Base-by-base conservation (phyloP, 2,888 invertebrate genomes). In the Strigamia maritima region DNA sequence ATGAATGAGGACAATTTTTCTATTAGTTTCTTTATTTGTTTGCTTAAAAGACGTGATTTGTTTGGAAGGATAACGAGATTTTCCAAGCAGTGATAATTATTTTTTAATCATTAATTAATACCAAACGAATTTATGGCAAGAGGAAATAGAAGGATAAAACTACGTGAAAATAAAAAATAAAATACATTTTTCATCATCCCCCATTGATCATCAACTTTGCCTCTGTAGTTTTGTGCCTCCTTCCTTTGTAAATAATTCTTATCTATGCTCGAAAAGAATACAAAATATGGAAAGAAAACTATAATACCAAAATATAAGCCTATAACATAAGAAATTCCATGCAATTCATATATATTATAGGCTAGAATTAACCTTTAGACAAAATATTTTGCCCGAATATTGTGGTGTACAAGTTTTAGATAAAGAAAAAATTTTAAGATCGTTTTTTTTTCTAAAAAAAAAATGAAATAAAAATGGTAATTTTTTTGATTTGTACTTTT, bases 81-180 rank as follows among this genome's bases (percentile, higher is more conserved):
- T 54, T 54, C 54, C 54, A 54, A 54, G 54, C 54, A 54, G 54
- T 54, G 54, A 54, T 54, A 54, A 54, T 54, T 54, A 54, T 54
- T 54, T 54, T 54, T 14, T n/a, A 54, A 14, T 16, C 7, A 16
- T 54, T 54, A 54, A 54, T 54, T 54, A 40, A 54, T 54, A 54
- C 54, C 54, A 54, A 54, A 54, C 54, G 16, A 54, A 54, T 16
- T 40, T 8, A 54, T 19, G 38, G 38, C 38, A 10, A 38, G 38
- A 38, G 38, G 38, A 8, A 8, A 8, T 8, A 38, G 7, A 38
- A 38, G 10, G 10, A 6, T 8, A 8, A 10, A 8, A 38, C 38
- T 38, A 54, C 6, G 4, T 7, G 4, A 16, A 54, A n/a, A 54
- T 10, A 7, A 54, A 10, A n/a, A n/a, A n/a, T n/a, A n/a, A n/a